Evolutionary conservation across 2,113 vertebrate species (phyloP).

Genomic region (Ceyx margarethae): DNA sequence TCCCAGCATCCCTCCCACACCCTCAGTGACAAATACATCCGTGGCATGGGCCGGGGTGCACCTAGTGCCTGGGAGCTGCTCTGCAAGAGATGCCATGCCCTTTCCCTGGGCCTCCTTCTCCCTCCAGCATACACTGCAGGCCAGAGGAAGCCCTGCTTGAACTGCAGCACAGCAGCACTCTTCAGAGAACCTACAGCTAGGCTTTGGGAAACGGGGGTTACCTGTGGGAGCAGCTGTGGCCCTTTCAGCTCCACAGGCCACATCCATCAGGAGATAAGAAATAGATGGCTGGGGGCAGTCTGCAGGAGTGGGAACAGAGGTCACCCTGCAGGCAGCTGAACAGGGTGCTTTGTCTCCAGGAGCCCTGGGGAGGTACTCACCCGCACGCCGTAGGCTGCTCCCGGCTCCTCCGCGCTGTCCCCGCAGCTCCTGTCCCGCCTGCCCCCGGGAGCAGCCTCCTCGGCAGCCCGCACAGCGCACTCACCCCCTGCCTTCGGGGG

Average conservation of each 20-base stretch:
- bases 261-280: background rate
- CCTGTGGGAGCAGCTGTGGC: background rate
- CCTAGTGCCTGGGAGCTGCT: background rate
- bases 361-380: slow-evolving; percentile 66
- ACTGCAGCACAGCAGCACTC: background rate
- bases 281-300: accelerated
- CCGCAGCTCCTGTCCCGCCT: slow-evolving; percentile 14
- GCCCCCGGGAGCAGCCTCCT: background rate
- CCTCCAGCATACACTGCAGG: background rate
- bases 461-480: background rate
- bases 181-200: background rate
- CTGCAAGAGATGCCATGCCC: background rate
- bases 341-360: background rate
- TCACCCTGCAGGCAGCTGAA: background rate
- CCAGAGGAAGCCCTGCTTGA: background rate
- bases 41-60: accelerated
- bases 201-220: background rate
- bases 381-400: slow-evolving; percentile 70
- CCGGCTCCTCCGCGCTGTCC: slow-evolving; percentile 44
- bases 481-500: background rate
- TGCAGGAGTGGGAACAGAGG: background rate
- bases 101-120: background rate
- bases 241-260: background rate
- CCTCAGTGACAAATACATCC: background rate
- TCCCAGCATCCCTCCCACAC: background rate